Percentiles rank a stretch among this genome's conserved stretches.
Conservation (phyloP, 2,797 vertebrate genomes). For the Ibycter americanus region DNA sequence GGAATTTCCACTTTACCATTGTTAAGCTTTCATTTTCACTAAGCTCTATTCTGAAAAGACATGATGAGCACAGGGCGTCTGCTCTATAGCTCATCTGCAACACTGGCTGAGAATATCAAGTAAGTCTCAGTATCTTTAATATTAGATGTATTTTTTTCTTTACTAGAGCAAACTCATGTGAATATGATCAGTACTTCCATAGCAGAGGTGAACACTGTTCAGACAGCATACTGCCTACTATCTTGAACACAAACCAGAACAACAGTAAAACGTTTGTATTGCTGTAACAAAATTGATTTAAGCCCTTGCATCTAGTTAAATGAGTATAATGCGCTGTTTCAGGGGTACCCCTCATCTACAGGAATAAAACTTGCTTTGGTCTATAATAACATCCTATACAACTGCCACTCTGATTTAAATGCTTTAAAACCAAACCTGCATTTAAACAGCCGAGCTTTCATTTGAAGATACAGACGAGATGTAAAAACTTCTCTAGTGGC, state of each 20-base stretch:
- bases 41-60: slow-evolving; percentile 31
- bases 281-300: neutral
- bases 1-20: slow-evolving; percentile 36
- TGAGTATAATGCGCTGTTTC: neutral
- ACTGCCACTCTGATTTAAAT: neutral
- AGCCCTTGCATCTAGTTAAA: neutral
- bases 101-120: slow-evolving; percentile 33
- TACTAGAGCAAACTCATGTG: neutral
- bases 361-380: neutral
- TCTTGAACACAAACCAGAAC: neutral
- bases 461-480: neutral
- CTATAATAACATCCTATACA: neutral
- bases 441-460: neutral
- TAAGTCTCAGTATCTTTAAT: neutral
- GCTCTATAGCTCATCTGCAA: slow-evolving; percentile 14
- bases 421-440: neutral
- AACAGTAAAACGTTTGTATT: neutral
- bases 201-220: neutral
- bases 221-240: neutral
- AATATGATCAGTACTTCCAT: neutral
- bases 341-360: neutral
- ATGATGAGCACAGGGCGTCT: neutral
- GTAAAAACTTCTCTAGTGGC: neutral
- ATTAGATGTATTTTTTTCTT: neutral
- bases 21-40: slow-evolving; percentile 41